These are phyloP conservation scores for Yponomeuta cagnagella DNA, from an alignment of 2,888 invertebrate species.

Conservation along the genomic window DNA sequence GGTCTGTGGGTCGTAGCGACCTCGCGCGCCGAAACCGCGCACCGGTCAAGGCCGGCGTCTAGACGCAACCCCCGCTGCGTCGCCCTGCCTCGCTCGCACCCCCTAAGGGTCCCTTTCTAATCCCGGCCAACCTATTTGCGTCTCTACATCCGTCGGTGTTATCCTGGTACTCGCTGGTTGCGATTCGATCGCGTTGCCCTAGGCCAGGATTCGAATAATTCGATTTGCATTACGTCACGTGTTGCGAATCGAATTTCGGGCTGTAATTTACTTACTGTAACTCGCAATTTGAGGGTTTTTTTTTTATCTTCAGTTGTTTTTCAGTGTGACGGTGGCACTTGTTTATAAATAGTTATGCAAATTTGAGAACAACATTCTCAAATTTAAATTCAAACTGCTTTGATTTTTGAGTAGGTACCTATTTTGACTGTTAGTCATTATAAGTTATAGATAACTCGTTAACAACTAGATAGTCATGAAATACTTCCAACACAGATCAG, in stretches of 20 bases:
- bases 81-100: conserved; percentile 28
- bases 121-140: conserved; percentile 49
- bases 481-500: too few relatives aligned
- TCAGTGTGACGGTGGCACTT: too few relatives aligned
- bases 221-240: too few relatives aligned
- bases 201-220: neutral
- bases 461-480: neutral
- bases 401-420: neutral
- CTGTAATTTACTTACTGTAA: too few relatives aligned
- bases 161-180: neutral
- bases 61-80: conserved; percentile 47
- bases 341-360: neutral
- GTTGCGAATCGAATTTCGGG: too few relatives aligned
- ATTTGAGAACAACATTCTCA: neutral
- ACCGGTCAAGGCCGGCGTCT: conserved; percentile 71
- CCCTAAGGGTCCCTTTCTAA: conserved; percentile 22
- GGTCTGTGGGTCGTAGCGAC: conserved; percentile 62
- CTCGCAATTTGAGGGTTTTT: too few relatives aligned
- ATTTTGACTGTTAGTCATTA: neutral
- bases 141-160: conserved; percentile 34
- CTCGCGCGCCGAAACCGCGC: conserved; percentile 67
- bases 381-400: neutral
- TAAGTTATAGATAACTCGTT: neutral
- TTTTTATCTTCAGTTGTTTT: too few relatives aligned
- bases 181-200: neutral